phyloP scores from a whole-genome alignment of 2,797 vertebrate species.

The Columba guinea region DNA sequence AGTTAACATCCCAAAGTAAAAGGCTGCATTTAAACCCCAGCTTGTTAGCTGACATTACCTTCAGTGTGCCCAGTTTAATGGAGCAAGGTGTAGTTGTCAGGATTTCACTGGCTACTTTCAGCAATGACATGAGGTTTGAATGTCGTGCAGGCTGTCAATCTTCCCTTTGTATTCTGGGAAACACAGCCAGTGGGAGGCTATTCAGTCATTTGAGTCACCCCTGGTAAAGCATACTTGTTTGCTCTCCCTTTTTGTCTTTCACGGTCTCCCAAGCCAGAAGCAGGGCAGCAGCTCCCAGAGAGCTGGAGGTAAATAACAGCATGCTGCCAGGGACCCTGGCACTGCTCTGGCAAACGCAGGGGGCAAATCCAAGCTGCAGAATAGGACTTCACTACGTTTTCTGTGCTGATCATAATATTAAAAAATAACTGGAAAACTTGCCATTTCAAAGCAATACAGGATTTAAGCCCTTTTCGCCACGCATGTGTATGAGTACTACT shows the following conservation, averaged over 20 bases:
- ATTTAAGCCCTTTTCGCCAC: not conserved
- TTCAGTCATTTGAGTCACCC: not conserved
- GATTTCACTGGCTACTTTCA: not conserved
- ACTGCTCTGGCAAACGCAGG: not conserved
- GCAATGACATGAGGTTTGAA: not conserved
- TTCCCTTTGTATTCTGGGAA: not conserved
- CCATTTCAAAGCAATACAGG: not conserved
- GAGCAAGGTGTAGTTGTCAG: not conserved
- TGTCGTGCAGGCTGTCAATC: not conserved
- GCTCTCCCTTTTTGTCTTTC: not conserved
- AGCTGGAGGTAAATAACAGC: not conserved
- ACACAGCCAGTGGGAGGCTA: fast-evolving
- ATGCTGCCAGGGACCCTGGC: not conserved
- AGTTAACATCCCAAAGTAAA: not conserved
- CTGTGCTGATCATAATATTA: not conserved
- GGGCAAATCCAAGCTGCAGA: not conserved
- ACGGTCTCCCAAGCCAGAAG: not conserved
- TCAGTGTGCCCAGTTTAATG: fast-evolving
- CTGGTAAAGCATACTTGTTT: not conserved
- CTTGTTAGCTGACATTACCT: not conserved
- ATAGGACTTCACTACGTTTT: not conserved
- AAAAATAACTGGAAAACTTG: not conserved
- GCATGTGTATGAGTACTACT: not conserved
- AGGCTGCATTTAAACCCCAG: not conserved
- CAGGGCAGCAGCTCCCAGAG: not conserved